phyloP scores from a whole-genome alignment of 2,888 invertebrate genomes.

The Cephalotes varians region DNA sequence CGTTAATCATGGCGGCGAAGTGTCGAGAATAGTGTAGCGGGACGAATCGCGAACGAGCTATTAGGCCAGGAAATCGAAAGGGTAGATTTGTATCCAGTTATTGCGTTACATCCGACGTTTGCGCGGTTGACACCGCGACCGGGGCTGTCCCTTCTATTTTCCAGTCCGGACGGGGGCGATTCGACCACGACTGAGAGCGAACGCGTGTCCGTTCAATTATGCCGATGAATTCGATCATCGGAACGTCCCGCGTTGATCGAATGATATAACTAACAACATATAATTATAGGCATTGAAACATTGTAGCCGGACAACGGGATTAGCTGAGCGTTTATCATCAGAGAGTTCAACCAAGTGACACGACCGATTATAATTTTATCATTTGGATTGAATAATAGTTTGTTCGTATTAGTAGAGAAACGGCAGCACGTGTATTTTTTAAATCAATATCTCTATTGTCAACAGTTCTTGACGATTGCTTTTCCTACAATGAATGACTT shows the following conservation, averaged over 20 bases:
- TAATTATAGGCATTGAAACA: conserved; percentile 29
- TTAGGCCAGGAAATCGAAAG: conserved; percentile 45
- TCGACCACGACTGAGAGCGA: conserved; percentile 31
- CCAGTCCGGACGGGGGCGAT: conserved; percentile 27
- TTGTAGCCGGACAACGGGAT: conserved; percentile 13
- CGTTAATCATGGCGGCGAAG: conserved; percentile 66
- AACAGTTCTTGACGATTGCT: not conserved
- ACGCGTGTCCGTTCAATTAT: conserved; percentile 40
- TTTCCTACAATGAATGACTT: not conserved
- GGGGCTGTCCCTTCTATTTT: conserved; percentile 54
- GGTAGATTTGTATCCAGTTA: conserved; percentile 54
- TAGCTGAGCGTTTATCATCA: conserved; percentile 4
- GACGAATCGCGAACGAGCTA: conserved; percentile 18
- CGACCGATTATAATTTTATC: conserved; percentile 31
- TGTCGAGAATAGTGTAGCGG: conserved; percentile 26
- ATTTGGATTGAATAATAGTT: not conserved
- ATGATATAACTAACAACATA: conserved; percentile 32
- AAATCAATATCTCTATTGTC: not conserved
- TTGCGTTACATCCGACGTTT: conserved; percentile 61
- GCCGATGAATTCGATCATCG: conserved; percentile 38
- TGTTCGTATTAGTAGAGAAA: not conserved
- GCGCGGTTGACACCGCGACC: conserved; percentile 58
- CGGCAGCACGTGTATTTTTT: not conserved
- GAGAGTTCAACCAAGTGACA: not conserved
- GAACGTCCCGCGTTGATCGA: conserved; percentile 40